Conservation (phyloP, 2,888 invertebrate genomes). For the Strigamia crassipes region DNA sequence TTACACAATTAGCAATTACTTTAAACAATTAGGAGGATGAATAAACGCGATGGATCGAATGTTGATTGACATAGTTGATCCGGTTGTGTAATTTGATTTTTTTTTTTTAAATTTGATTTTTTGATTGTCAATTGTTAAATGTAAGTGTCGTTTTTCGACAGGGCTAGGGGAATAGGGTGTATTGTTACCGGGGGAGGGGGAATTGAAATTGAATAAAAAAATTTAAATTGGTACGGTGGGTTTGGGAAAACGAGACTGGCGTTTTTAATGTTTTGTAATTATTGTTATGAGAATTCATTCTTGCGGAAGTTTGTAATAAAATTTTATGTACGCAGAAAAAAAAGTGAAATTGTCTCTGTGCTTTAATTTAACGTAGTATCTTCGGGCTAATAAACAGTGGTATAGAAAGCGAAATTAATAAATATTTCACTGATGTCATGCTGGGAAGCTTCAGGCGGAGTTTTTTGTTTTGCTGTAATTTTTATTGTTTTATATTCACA, state of each 20-base stretch:
- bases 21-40: too few species aligned
- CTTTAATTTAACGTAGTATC: neutral
- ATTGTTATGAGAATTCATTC: neutral
- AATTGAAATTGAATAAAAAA: neutral
- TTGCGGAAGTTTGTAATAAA: too few species aligned
- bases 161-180: neutral
- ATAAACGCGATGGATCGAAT: too few species aligned
- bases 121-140: neutral
- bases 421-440: neutral
- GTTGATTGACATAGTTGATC: too few species aligned
- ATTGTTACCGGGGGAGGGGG: neutral
- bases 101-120: too few species aligned
- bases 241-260: neutral
- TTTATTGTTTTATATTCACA: too few species aligned
- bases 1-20: too few species aligned
- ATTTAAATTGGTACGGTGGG: neutral
- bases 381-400: neutral
- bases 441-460: neutral
- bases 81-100: too few species aligned
- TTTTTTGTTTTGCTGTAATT: neutral
- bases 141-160: neutral
- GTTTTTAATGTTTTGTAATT: neutral
- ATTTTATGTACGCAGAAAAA: too few species aligned
- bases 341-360: too few species aligned
- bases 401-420: neutral